Base-by-base conservation (phyloP, 2,888 invertebrate species). In the Orthonychiurus folsomi region DNA sequence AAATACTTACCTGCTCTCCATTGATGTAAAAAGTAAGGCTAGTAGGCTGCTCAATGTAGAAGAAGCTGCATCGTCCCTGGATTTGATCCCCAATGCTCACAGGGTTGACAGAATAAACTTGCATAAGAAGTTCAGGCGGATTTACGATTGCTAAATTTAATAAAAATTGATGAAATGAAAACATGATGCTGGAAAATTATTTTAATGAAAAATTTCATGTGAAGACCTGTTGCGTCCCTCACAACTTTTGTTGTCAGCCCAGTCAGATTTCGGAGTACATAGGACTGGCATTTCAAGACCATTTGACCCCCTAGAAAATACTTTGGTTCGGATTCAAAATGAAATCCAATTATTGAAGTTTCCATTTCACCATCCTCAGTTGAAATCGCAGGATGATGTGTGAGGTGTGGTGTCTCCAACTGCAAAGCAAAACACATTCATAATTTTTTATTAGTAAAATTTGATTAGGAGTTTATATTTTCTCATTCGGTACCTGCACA, bases 321-420 rank as follows among this genome's bases (percentile, higher is more conserved):
- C 54, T 54, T 63, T 12, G 63, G 60, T 60, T 72, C 72, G 48
- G 67, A 62, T 63, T 68, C 67, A 59, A 71, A 68, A 59, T 61
- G 65, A 54, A 70, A 56, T 53, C 69, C 73, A 50, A 73, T 64
- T 57, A 71, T 67, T 53, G 69, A 67, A 52, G 70, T 71, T 64
- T 71, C 70, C 62, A 71, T 66, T 58, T 37, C 37, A 5, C 71
- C 71, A 59, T 63, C 54, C 23, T 68, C 69, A 53, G 20, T 25
- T 20, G 26, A 5, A 18, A 27, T 12, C 20, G 56, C 28, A 3
- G 12, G n/a, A 27, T 20, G 27, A 15, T 27, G 20, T n/a, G n/a
- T 28, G 27, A 56, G 3, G 15, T 56, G 27, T 5, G 26, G 27
- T 28, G 20, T 26, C 12, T 56, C 56, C 28, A 56, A 9, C 56